Evolutionary conservation across 2,888 invertebrate genomes (phyloP).

Genomic region (Dilophus febrilis): DNA sequence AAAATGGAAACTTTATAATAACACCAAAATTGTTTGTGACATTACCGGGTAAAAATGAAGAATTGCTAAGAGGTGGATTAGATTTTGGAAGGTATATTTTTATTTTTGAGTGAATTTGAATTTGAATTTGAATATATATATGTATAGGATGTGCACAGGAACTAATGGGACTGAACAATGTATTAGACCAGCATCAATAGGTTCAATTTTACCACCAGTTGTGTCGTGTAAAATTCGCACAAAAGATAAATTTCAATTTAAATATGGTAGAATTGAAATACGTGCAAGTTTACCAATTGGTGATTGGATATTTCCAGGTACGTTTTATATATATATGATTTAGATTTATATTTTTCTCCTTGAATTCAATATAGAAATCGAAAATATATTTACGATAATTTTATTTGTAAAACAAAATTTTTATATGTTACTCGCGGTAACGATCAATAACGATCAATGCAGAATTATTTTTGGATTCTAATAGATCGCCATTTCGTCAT

Average conservation of each 20-base stretch:
- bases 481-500: constrained; percentile 41
- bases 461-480: constrained; percentile 47
- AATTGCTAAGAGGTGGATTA: background rate
- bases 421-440: no score
- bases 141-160: constrained; percentile 4
- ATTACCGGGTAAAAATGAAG: constrained; percentile 8
- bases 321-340: no score
- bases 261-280: constrained; percentile 49
- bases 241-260: constrained; percentile 44
- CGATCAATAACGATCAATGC: no score
- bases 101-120: no score
- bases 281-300: constrained; percentile 56
- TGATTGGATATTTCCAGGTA: constrained; percentile 64
- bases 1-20: constrained; percentile 23
- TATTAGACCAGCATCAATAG: no score
- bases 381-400: no score
- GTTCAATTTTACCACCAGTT: constrained; percentile 51
- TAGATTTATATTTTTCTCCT: no score
- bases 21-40: constrained; percentile 23
- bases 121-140: no score
- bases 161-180: no score
- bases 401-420: no score
- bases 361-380: no score
- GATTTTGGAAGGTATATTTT: no score
- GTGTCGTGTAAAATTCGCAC: constrained; percentile 45